A percentile compares a stretch with the other conserved stretches of the same genome.
Evolutionary conservation across 1,140 invertebrate genomes (phyloP).

Genomic region (Caerostris darwini): DNA sequence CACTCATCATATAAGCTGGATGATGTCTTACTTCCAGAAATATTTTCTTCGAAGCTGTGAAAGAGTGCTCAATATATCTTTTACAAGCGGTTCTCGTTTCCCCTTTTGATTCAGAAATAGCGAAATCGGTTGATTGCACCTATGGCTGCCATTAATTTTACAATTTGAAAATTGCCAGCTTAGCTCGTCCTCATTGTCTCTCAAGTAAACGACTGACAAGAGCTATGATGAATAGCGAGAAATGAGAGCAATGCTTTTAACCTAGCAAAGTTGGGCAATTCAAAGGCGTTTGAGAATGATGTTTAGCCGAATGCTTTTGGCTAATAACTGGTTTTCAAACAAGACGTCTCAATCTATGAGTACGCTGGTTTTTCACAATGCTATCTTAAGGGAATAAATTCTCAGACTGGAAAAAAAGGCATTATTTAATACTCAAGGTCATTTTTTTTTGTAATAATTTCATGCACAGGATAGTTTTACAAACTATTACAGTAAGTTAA

Average conservation of each 20-base stretch:
- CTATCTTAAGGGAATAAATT: not conserved
- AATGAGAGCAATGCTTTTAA: constrained; percentile 34
- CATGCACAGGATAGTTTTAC: no score
- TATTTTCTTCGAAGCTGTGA: not conserved
- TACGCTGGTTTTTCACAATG: constrained; percentile 1
- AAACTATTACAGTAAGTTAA: no score
- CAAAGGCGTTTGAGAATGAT: constrained; percentile 7
- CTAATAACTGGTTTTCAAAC: constrained; percentile 36
- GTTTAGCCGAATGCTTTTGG: constrained; percentile 9
- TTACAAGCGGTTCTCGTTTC: not conserved
- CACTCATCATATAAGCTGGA: not conserved
- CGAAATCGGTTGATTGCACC: not conserved
- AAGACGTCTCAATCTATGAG: not conserved
- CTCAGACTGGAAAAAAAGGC: not conserved
- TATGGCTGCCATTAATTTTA: constrained; percentile 39
- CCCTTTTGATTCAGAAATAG: not conserved
- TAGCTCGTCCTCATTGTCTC: constrained; percentile 6
- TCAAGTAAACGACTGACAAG: constrained; percentile 23
- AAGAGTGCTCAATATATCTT: not conserved
- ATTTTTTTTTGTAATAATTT: no score
- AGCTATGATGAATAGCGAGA: constrained; percentile 7
- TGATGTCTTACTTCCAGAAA: constrained; percentile 45
- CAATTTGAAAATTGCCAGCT: constrained; percentile 21
- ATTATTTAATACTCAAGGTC: no score
- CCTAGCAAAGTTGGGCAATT: constrained; percentile 17